A percentile compares a stretch with the other conserved stretches of the same genome.
Conservation (phyloP, 2,888 invertebrate genomes). For the Pachydiplax longipennis region DNA sequence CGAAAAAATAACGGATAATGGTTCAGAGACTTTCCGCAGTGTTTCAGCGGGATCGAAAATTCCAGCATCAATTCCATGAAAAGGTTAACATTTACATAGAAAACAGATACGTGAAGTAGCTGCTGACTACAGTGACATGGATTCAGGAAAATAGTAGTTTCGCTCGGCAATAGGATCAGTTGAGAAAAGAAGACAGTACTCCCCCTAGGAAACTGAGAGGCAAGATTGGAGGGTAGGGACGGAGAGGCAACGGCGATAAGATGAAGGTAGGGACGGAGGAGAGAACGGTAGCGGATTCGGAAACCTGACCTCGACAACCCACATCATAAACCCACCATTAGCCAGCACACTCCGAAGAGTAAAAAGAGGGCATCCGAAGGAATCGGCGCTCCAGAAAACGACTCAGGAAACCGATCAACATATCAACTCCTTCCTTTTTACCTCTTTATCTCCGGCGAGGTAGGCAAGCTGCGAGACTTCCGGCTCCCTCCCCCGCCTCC, state of each 20-base stretch:
- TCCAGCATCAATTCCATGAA: too few relatives aligned
- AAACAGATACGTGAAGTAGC: too few relatives aligned
- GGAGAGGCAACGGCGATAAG: background rate
- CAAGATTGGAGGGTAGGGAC: background rate
- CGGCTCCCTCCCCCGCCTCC: constrained; percentile 60
- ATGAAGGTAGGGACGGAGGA: constrained; percentile 46
- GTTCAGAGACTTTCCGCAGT: too few relatives aligned
- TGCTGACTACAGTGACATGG: too few relatives aligned
- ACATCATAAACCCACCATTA: constrained; percentile 45
- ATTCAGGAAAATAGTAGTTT: background rate
- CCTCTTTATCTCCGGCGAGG: constrained; percentile 80
- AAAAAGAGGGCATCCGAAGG: background rate
- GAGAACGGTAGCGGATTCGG: constrained; percentile 49
- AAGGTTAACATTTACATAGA: too few relatives aligned
- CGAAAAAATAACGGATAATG: too few relatives aligned
- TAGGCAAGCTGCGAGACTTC: constrained; percentile 77
- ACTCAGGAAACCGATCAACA: background rate
- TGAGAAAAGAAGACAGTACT: too few relatives aligned
- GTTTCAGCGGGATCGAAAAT: too few relatives aligned
- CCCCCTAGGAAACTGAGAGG: too few relatives aligned
- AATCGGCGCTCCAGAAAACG: background rate
- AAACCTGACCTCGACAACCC: constrained; percentile 37
- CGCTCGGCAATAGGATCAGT: background rate
- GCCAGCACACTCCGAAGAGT: constrained; percentile 20
- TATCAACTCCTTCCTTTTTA: constrained; percentile 56